phyloP scores from a whole-genome alignment of 2,888 invertebrate genomes.

The Neria commutata region DNA sequence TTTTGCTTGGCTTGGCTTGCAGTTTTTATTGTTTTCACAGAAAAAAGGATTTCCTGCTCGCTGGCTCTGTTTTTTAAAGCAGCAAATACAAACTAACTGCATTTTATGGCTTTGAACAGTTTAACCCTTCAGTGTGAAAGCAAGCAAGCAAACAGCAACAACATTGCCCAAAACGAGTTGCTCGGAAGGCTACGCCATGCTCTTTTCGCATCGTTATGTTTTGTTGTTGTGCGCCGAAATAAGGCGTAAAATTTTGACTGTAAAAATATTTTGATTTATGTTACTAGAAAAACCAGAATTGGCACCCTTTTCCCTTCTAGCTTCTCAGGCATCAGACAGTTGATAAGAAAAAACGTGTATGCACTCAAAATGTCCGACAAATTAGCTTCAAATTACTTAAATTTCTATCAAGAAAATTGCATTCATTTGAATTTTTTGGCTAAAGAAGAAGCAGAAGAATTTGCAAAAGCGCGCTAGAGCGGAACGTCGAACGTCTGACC shows the following conservation, averaged over 20 bases:
- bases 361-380: too few species aligned
- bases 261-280: constrained; percentile 41
- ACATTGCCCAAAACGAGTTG: background rate
- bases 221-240: constrained; percentile 6
- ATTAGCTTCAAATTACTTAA: too few species aligned
- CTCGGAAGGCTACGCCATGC: background rate
- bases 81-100: constrained; percentile 46
- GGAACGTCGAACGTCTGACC: too few species aligned
- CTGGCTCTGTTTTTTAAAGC: constrained; percentile 23
- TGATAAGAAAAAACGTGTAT: too few species aligned
- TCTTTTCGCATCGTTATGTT: background rate
- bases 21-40: constrained; percentile 23
- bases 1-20: background rate
- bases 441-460: too few species aligned
- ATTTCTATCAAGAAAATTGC: too few species aligned
- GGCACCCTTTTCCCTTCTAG: too few species aligned
- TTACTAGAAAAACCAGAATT: constrained; percentile 42
- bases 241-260: constrained; percentile 20
- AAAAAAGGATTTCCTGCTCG: background rate
- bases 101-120: constrained; percentile 48
- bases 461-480: too few species aligned
- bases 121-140: constrained; percentile 46
- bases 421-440: too few species aligned
- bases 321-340: too few species aligned
- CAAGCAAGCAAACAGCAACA: constrained; percentile 12